Percentiles rank a stretch among this genome's conserved stretches.
phyloP scores from a whole-genome alignment of 23 tunicate genomes.

The Aplidium turbinatum region DNA sequence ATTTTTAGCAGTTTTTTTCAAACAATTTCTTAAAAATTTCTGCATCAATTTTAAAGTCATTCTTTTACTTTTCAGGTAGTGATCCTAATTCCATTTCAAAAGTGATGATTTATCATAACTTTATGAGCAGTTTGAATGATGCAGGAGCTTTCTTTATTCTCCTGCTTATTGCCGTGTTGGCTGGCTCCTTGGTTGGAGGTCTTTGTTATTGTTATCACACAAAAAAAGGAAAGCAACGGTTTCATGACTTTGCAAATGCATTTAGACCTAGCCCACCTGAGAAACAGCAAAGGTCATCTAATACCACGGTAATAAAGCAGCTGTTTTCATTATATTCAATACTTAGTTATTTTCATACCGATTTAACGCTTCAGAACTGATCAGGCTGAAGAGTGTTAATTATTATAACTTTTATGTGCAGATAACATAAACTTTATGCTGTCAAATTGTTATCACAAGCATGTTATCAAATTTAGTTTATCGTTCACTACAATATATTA shows the following conservation, averaged over 20 bases:
- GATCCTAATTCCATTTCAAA: too few species aligned
- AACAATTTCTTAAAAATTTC: too few species aligned
- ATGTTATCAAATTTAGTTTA: too few species aligned
- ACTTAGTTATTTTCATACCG: background rate
- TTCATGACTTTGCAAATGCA: background rate
- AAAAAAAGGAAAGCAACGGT: constrained; percentile 9
- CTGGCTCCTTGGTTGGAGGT: constrained; percentile 16
- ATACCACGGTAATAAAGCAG: too few species aligned
- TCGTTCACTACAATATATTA: too few species aligned
- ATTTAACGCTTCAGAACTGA: background rate
- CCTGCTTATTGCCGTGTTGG: constrained; percentile 34
- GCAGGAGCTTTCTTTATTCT: constrained; percentile 45
- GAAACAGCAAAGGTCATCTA: constrained; percentile 12
- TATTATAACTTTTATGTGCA: background rate
- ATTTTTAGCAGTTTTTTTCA: too few species aligned
- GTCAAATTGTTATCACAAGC: too few species aligned
- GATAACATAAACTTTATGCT: too few species aligned
- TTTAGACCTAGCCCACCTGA: background rate
- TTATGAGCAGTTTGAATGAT: constrained; percentile 35
- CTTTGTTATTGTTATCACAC: constrained; percentile 7
- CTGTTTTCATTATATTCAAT: too few species aligned
- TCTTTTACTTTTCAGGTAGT: too few species aligned
- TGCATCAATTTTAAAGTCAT: too few species aligned
- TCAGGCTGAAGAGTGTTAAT: background rate
- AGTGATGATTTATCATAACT: too few species aligned